phyloP scores from a whole-genome alignment of 2,888 invertebrate species.

The Athetis lepigone region DNA sequence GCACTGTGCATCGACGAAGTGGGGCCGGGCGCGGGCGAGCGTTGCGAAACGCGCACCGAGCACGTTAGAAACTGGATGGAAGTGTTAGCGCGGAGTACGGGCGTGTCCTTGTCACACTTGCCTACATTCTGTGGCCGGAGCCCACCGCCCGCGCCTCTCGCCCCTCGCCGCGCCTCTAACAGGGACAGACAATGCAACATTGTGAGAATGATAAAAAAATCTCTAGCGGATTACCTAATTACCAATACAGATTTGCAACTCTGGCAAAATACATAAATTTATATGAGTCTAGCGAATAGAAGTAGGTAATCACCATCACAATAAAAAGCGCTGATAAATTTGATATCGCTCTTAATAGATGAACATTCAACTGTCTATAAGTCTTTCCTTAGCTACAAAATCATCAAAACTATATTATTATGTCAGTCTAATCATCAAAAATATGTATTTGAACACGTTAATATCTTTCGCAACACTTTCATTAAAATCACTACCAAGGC shows the following conservation, averaged over 20 bases:
- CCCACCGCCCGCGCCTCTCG: conserved; percentile 78
- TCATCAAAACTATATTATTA: conserved; percentile 24
- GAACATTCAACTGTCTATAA: conserved; percentile 4
- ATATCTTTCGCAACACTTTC: conserved; percentile 57
- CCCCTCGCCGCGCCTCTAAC: conserved; percentile 76
- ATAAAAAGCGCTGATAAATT: conserved; percentile 44
- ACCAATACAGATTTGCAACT: conserved; percentile 49
- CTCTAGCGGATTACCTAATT: conserved; percentile 73
- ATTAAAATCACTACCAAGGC: conserved; percentile 48
- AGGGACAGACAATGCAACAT: conserved; percentile 86
- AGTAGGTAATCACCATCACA: conserved; percentile 15
- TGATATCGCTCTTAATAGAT: conserved; percentile 49
- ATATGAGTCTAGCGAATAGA: conserved; percentile 16
- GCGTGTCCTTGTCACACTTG: conserved; percentile 91
- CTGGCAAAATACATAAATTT: conserved; percentile 38
- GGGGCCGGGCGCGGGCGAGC: conserved; percentile 79
- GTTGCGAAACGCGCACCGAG: conserved; percentile 88
- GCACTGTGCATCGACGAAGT: conserved; percentile 82
- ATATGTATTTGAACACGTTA: no score
- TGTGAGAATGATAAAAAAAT: conserved; percentile 81
- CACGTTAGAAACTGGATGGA: conserved; percentile 90
- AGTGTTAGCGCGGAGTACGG: conserved; percentile 89
- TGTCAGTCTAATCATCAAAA: no score
- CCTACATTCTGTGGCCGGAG: conserved; percentile 88
- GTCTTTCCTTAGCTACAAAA: conserved; percentile 12